Conservation (phyloP, 1,140 invertebrate species). For the Doryteuthis pealeii region DNA sequence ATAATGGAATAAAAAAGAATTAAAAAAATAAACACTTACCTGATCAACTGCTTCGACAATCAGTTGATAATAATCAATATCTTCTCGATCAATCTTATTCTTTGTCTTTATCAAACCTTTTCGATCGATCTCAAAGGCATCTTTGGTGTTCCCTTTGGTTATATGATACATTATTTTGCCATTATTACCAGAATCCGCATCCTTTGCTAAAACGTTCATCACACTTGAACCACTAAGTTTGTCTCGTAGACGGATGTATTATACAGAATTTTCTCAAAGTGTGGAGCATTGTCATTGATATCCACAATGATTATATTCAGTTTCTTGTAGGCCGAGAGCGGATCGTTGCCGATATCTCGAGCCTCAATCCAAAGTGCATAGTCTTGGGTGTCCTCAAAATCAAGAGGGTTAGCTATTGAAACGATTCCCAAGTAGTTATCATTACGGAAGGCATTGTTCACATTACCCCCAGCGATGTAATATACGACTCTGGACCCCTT, state of each 20-base stretch:
- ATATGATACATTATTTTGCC: constrained; percentile 78
- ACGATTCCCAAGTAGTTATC: constrained; percentile 78
- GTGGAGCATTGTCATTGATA: constrained; percentile 84
- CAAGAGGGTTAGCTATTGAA: constrained; percentile 76
- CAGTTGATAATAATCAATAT: constrained; percentile 78
- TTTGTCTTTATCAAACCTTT: constrained; percentile 81
- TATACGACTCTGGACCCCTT: constrained; percentile 71
- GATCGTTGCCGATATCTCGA: constrained; percentile 65
- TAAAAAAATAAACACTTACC: too few relatives aligned
- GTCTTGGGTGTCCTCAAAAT: constrained; percentile 80
- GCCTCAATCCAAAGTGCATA: constrained; percentile 95
- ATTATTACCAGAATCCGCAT: constrained; percentile 81
- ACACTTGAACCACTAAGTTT: constrained; percentile 27
- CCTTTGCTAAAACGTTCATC: constrained; percentile 33
- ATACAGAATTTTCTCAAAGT: constrained; percentile 80
- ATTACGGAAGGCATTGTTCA: constrained; percentile 80
- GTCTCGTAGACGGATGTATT: constrained; percentile 84
- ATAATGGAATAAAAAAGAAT: too few relatives aligned
- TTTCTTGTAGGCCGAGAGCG: constrained; percentile 34
- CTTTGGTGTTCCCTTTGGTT: constrained; percentile 61
- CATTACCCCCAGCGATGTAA: constrained; percentile 87
- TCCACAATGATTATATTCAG: constrained; percentile 46
- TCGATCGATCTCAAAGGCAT: constrained; percentile 51
- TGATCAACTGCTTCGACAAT: constrained; percentile 85
- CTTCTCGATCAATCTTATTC: constrained; percentile 84